phyloP scores from a whole-genome alignment of 2,797 vertebrate genomes.

The Sebastes iracundus region DNA sequence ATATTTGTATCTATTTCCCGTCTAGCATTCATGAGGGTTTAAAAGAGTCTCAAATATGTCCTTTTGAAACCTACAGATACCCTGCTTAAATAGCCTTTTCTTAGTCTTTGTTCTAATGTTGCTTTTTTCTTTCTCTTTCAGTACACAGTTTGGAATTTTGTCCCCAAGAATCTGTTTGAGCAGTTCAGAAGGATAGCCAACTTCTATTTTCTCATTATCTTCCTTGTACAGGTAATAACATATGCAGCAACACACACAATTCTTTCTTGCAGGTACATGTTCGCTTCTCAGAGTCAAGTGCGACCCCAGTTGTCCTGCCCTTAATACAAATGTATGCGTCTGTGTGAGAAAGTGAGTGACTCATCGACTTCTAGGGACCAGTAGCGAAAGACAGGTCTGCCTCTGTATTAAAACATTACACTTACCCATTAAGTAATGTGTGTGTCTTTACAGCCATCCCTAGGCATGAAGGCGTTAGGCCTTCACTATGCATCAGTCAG shows the following conservation, averaged over 20 bases:
- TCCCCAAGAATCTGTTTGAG: constrained; percentile 99
- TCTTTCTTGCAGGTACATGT: not conserved
- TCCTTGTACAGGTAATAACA: constrained; percentile 95
- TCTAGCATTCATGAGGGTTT: not conserved
- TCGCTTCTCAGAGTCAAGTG: constrained; percentile 6
- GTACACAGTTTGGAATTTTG: constrained; percentile 99
- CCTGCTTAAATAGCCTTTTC: not conserved
- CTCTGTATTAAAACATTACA: constrained; percentile 41
- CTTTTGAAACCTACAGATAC: not conserved
- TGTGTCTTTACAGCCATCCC: constrained; percentile 35
- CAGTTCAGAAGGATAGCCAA: constrained; percentile 99
- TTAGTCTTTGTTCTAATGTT: not conserved
- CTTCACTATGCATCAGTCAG: constrained; percentile 56
- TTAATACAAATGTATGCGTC: constrained; percentile 7
- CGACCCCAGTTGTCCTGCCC: constrained; percentile 29
- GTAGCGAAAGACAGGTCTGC: constrained; percentile 26
- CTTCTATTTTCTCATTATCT: constrained; percentile 99
- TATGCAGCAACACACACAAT: not conserved
- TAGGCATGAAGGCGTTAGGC: constrained; percentile 3
- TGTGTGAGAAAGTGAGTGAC: constrained; percentile 21
- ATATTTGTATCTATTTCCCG: not conserved
- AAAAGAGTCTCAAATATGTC: not conserved
- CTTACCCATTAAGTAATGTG: constrained; percentile 33
- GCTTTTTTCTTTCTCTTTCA: constrained; percentile 67
- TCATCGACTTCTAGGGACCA: constrained; percentile 42